Conservation (phyloP, 2,797 vertebrate genomes). For the Balearica regulorum region DNA sequence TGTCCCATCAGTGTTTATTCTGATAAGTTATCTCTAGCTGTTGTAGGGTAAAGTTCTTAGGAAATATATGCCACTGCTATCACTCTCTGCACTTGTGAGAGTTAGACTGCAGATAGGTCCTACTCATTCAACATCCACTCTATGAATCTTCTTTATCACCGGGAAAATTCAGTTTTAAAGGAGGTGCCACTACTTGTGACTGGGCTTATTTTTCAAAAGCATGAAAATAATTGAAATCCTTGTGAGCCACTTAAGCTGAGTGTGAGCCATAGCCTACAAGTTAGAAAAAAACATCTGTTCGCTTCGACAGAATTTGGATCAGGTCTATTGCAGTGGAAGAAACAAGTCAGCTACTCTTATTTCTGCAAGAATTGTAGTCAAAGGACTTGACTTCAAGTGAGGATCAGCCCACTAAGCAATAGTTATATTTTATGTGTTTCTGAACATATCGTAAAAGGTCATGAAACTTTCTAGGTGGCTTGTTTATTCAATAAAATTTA, state of each 20-base stretch:
- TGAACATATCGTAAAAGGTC: neutral
- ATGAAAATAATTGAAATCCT: neutral
- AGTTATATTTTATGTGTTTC: neutral
- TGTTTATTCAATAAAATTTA: neutral
- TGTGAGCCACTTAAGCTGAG: neutral
- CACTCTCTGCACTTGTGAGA: neutral
- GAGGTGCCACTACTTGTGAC: neutral
- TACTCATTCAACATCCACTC: neutral
- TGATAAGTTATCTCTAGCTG: neutral
- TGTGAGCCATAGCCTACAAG: neutral
- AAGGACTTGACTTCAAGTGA: neutral
- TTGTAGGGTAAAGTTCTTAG: conserved; percentile 5
- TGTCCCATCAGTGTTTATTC: conserved; percentile 30
- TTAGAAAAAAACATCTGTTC: neutral
- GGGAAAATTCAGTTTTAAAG: neutral
- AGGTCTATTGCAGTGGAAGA: neutral
- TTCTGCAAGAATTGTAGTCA: neutral
- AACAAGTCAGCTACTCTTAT: neutral
- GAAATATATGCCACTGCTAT: neutral
- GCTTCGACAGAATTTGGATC: neutral
- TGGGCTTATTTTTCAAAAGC: neutral
- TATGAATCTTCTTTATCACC: neutral
- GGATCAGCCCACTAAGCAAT: neutral
- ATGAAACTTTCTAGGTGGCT: neutral
- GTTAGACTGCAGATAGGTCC: neutral